phyloP scores from a whole-genome alignment of 2,888 invertebrate genomes.

The Allophyes oxyacanthae region DNA sequence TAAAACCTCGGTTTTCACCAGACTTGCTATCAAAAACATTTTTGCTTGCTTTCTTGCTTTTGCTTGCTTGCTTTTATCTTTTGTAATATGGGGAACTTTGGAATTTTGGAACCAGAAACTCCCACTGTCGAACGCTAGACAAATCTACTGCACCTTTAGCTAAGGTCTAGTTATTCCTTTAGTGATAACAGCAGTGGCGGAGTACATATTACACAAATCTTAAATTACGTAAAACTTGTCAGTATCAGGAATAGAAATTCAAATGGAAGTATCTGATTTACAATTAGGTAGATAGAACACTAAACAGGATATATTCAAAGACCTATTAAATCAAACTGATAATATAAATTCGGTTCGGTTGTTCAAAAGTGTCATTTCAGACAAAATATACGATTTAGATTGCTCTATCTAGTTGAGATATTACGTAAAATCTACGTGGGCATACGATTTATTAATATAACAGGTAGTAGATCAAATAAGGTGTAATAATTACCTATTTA shows the following conservation, averaged over 20 bases:
- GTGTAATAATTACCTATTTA: constrained; percentile 27
- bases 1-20: too few relatives aligned
- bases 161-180: too few relatives aligned
- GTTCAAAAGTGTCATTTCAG: constrained; percentile 13
- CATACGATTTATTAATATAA: constrained; percentile 13
- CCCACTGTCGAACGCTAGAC: too few relatives aligned
- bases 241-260: constrained; percentile 32
- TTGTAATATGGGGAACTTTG: too few relatives aligned
- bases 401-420: constrained; percentile 11
- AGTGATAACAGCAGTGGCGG: too few relatives aligned
- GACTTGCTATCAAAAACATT: too few relatives aligned
- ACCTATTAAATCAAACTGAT: constrained; percentile 38
- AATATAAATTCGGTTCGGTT: constrained; percentile 14
- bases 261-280: constrained; percentile 24
- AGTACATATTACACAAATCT: constrained; percentile 1
- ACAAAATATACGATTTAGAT: constrained; percentile 28
- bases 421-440: constrained; percentile 17
- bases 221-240: constrained; percentile 12
- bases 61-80: too few relatives aligned
- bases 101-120: too few relatives aligned
- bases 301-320: constrained; percentile 21
- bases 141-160: too few relatives aligned
- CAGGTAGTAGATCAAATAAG: constrained; percentile 8
- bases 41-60: too few relatives aligned
- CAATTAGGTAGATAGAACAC: constrained; percentile 32